phyloP scores from a whole-genome alignment of 1,140 invertebrate species.

The Megalopta genalis region DNA sequence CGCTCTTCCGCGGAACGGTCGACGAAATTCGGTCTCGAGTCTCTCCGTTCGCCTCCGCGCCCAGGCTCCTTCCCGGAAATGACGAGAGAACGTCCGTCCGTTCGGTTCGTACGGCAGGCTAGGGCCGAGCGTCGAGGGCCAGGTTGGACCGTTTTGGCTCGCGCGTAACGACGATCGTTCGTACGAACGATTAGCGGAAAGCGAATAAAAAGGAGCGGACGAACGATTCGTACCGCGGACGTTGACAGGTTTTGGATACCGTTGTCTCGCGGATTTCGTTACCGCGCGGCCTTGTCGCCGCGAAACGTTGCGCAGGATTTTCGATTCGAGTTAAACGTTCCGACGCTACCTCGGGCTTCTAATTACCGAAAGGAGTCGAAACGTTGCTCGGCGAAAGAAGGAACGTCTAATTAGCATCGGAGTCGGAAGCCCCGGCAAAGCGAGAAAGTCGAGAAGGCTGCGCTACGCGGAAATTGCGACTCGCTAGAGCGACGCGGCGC shows the following conservation, averaged over 20 bases:
- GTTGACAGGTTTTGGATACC: no score
- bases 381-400: neutral
- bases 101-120: neutral
- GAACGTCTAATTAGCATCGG: conserved; percentile 1
- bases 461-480: neutral
- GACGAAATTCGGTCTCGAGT: conserved; percentile 10
- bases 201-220: no score
- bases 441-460: neutral
- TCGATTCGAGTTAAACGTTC: neutral
- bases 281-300: neutral
- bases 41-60: no score
- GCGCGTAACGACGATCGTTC: no score
- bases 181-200: no score
- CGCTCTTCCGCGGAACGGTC: neutral
- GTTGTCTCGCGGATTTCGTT: no score
- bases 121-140: neutral
- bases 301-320: neutral
- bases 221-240: no score
- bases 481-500: neutral
- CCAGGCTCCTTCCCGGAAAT: conserved; percentile 1
- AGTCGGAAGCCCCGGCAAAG: neutral
- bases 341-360: neutral
- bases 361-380: neutral
- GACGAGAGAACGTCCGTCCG: conserved; percentile 1
- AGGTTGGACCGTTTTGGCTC: no score